Evolutionary conservation across 2,113 vertebrate species (phyloP).

Genomic region (human): GRCh38 chr13:49717001-49717500

Average conservation of each 20-base stretch:
- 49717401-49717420: too few relatives aligned
- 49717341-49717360: too few relatives aligned
- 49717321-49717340: too few relatives aligned
- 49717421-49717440: too few relatives aligned
- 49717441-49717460: too few relatives aligned
- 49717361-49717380: too few relatives aligned
- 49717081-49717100: background rate
- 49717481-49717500: background rate
- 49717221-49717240: background rate
- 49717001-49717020: background rate
- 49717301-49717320: too few relatives aligned
- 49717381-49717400: too few relatives aligned
- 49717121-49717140: background rate
- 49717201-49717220: constrained; percentile 10
- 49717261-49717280: background rate
- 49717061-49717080: constrained; percentile 1
- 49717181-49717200: background rate
- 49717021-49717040: background rate
- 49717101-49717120: background rate
- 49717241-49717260: background rate
- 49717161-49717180: background rate
- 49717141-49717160: background rate
- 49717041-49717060: background rate
- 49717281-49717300: too few relatives aligned
- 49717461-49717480: constrained; percentile 11